phyloP scores from a whole-genome alignment of 2,797 vertebrate species.

The Phoeniculus purpureus region DNA sequence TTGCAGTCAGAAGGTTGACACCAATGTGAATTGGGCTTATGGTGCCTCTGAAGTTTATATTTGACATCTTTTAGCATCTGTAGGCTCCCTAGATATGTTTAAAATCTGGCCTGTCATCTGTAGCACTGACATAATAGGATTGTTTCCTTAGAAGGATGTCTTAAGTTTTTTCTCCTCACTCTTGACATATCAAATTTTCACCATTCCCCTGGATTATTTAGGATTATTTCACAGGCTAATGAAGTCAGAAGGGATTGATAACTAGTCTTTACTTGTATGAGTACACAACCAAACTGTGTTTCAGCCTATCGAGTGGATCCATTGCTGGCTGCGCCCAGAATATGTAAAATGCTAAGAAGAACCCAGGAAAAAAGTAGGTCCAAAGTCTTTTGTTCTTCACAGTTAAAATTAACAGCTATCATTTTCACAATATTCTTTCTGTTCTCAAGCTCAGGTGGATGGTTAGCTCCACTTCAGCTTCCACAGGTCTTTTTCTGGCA shows the following conservation, averaged over 20 bases:
- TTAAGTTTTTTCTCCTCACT: not conserved
- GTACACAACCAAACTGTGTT: not conserved
- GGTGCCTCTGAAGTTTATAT: not conserved
- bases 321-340: not conserved
- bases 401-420: not conserved
- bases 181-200: not conserved
- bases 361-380: not conserved
- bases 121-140: not conserved
- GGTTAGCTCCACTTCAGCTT: not conserved
- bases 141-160: not conserved
- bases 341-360: not conserved
- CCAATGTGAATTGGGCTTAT: not conserved
- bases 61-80: not conserved
- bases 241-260: not conserved
- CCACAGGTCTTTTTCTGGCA: not conserved
- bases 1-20: not conserved
- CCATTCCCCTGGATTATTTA: not conserved
- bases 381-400: not conserved
- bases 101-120: not conserved
- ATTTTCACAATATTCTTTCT: not conserved
- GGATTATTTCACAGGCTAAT: not conserved
- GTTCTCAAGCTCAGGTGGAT: not conserved
- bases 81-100: not conserved
- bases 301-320: not conserved
- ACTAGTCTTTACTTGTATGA: accelerated